Conservation (phyloP, 2,797 vertebrate genomes). For the Harpagifer antarcticus region DNA sequence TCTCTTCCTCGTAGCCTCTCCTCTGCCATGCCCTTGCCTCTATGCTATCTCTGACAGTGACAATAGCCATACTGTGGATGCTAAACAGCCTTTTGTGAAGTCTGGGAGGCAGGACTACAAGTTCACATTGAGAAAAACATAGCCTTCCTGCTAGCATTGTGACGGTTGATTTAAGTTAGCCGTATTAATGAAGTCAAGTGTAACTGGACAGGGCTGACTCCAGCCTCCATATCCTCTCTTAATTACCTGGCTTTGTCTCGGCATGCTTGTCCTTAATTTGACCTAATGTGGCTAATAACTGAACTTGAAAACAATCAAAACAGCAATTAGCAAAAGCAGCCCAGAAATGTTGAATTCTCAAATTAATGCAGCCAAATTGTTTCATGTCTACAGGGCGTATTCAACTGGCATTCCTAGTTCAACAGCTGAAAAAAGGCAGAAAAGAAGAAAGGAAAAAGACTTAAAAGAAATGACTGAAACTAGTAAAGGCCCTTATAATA, state of each 20-base stretch:
- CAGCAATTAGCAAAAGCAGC: constrained; percentile 79
- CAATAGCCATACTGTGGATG: constrained; percentile 83
- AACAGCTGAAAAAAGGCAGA: constrained; percentile 1
- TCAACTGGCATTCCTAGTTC: constrained; percentile 12
- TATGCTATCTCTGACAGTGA: constrained; percentile 80
- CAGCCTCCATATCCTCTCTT: constrained; percentile 67
- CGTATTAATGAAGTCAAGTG: constrained; percentile 79
- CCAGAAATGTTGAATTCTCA: constrained; percentile 58
- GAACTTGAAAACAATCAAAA: constrained; percentile 78
- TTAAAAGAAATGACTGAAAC: constrained; percentile 1
- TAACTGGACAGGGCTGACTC: constrained; percentile 57
- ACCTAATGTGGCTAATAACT: constrained; percentile 86
- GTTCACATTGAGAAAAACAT: constrained; percentile 85
- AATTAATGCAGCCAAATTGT: constrained; percentile 56
- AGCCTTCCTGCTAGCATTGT: constrained; percentile 71
- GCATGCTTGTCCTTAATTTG: constrained; percentile 83
- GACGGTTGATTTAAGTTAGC: constrained; percentile 82
- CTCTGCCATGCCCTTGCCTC: constrained; percentile 83
- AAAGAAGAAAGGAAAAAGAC: background rate
- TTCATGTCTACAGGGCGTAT: constrained; percentile 20
- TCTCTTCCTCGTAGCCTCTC: constrained; percentile 58
- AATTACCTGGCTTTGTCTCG: constrained; percentile 81
- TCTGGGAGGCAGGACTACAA: constrained; percentile 76
- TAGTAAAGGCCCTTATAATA: constrained; percentile 9
- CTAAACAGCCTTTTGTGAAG: constrained; percentile 81